A percentile compares a stretch with the other conserved stretches of the same genome.
These are phyloP conservation scores for Dendronephthya gigantea DNA, from an alignment of 64 coral and sea anemone species.

Conservation along the genomic window DNA sequence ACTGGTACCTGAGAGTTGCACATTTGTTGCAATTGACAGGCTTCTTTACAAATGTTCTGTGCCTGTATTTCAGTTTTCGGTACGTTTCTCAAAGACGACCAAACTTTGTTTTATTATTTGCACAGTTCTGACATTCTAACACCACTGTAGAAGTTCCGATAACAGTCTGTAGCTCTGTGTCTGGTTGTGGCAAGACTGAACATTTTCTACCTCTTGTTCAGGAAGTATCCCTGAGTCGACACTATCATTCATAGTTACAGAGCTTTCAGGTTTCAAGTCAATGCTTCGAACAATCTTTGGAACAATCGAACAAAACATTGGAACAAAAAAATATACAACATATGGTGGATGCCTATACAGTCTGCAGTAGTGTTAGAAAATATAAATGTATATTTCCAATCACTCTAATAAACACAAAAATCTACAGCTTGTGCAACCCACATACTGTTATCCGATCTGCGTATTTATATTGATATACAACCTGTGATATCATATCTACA, in stretches of 20 bases:
- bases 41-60: not conserved
- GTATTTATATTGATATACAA: no score
- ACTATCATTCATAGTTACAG: not conserved
- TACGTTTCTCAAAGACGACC: not conserved
- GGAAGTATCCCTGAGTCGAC: not conserved
- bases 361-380: not conserved
- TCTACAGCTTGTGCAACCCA: not conserved
- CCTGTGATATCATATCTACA: no score
- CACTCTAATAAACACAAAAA: not conserved
- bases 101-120: not conserved
- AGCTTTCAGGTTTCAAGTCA: not conserved
- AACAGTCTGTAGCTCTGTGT: not conserved
- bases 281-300: constrained; percentile 8
- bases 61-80: not conserved
- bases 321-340: not conserved
- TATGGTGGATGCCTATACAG: no score
- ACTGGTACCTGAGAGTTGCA: constrained; percentile 1
- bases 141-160: no score
- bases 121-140: not conserved
- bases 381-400: not conserved
- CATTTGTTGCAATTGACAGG: not conserved
- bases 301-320: no score
- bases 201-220: constrained; percentile 6
- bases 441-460: not conserved
- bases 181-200: not conserved